A percentile compares a stretch with the other conserved stretches of the same genome.
Conservation (phyloP, 30 jellyfish, hydroid and myxozoan genomes). For the Morbakka virulenta region DNA sequence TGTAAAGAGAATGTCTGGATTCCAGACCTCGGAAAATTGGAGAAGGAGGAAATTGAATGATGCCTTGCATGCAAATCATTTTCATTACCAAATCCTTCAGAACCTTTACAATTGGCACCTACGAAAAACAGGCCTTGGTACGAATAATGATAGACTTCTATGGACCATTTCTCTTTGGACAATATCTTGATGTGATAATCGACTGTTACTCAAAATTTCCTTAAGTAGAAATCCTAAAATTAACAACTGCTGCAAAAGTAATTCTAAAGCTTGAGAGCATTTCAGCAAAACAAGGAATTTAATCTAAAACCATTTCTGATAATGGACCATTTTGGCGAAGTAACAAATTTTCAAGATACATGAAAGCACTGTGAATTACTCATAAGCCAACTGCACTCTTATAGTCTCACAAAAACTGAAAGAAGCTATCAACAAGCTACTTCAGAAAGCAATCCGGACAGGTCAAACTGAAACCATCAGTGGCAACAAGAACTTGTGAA, state of each 20-base stretch:
- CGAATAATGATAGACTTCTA: conserved; percentile 18
- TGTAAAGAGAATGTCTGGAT: conserved; percentile 39
- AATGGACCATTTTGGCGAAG: no score
- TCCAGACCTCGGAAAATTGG: conserved; percentile 11
- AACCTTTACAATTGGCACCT: conserved; percentile 18
- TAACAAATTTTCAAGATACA: no score
- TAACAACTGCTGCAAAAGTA: no score
- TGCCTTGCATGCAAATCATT: conserved; percentile 24
- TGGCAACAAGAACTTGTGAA: conserved; percentile 44
- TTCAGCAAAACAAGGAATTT: background rate
- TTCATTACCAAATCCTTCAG: conserved; percentile 17
- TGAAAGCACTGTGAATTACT: conserved; percentile 9
- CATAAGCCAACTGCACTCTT: conserved; percentile 5
- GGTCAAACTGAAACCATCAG: conserved; percentile 5
- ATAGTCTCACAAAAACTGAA: conserved; percentile 41
- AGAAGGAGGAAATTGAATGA: conserved; percentile 1
- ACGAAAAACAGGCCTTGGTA: conserved; percentile 18
- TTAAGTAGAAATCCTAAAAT: conserved; percentile 22
- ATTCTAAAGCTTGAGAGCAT: no score
- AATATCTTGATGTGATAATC: conserved; percentile 3
- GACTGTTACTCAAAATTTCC: conserved; percentile 9
- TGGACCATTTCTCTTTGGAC: conserved; percentile 44
- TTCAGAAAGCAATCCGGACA: conserved; percentile 29
- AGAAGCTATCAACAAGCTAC: conserved; percentile 34
- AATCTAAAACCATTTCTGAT: conserved; percentile 22